Evolutionary conservation across 2,888 invertebrate genomes (phyloP).

Genomic region (Lobophora halterata): DNA sequence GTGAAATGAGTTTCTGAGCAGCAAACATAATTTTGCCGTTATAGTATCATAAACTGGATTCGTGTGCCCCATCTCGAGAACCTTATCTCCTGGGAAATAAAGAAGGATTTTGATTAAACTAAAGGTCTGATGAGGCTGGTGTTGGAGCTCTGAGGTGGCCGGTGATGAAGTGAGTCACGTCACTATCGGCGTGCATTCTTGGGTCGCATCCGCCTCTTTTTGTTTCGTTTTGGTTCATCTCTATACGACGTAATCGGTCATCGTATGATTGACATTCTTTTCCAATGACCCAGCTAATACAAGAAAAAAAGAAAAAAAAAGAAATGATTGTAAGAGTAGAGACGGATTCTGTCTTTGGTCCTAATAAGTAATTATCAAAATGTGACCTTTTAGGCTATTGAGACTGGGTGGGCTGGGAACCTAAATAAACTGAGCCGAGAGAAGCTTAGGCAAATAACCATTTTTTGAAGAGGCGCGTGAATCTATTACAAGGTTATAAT

Average conservation of each 20-base stretch:
- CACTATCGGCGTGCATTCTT: conserved; percentile 68
- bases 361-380: too few species aligned
- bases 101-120: conserved; percentile 35
- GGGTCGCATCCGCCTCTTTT: conserved; percentile 67
- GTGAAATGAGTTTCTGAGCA: conserved; percentile 38
- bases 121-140: conserved; percentile 36
- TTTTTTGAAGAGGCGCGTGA: too few species aligned
- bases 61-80: conserved; percentile 30
- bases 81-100: conserved; percentile 36
- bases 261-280: conserved; percentile 16
- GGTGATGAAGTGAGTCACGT: conserved; percentile 70
- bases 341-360: too few species aligned
- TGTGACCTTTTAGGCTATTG: too few species aligned
- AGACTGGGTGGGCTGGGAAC: too few species aligned
- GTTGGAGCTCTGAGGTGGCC: conserved; percentile 63
- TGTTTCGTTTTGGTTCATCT: conserved; percentile 49
- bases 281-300: conserved; percentile 7
- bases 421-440: too few species aligned
- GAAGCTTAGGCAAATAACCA: too few species aligned
- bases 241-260: conserved; percentile 51
- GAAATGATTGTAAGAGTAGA: too few species aligned
- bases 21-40: conserved; percentile 48
- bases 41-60: conserved; percentile 39
- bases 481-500: too few species aligned
- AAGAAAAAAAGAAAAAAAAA: too few species aligned